A percentile compares a stretch with the other conserved stretches of the same genome.
Conservation (phyloP, 92 coral and sea anemone genomes). For the Desmophyllum pertusum region DNA sequence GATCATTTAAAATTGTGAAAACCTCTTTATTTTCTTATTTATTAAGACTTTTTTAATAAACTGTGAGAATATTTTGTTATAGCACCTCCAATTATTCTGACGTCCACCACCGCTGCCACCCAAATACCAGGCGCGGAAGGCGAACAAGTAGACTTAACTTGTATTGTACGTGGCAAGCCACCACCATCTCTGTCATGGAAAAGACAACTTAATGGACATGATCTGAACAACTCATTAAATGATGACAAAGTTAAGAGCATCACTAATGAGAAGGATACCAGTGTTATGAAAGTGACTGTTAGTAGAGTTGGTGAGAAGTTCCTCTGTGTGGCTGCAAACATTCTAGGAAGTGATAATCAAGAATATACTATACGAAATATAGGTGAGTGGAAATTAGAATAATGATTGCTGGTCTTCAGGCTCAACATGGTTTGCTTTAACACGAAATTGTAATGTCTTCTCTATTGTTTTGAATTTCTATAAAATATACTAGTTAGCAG, state of each 20-base stretch:
- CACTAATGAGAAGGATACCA: not conserved
- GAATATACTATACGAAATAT: constrained; percentile 70
- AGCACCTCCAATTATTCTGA: constrained; percentile 66
- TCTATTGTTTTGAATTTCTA: no score
- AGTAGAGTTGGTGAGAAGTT: constrained; percentile 54
- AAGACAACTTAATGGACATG: constrained; percentile 22
- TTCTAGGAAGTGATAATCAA: constrained; percentile 72
- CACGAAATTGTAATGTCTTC: no score
- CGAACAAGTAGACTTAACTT: constrained; percentile 23
- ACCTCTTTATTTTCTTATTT: not conserved
- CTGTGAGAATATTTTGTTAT: not conserved
- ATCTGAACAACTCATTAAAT: constrained; percentile 1
- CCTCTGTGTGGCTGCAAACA: constrained; percentile 71
- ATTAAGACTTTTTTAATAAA: not conserved
- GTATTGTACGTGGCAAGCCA: constrained; percentile 49
- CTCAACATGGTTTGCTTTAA: not conserved
- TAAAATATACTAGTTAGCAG: no score
- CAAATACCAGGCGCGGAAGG: constrained; percentile 58
- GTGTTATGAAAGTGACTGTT: constrained; percentile 35
- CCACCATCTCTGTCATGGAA: constrained; percentile 44
- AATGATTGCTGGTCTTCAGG: not conserved
- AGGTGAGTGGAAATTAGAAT: constrained; percentile 48
- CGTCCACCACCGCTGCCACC: constrained; percentile 59
- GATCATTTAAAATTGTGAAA: not conserved
- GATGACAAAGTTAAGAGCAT: constrained; percentile 37